Percentiles rank a stretch among this genome's conserved stretches.
phyloP scores from a whole-genome alignment of 2,888 invertebrate genomes.

The Conus canariensis region DNA sequence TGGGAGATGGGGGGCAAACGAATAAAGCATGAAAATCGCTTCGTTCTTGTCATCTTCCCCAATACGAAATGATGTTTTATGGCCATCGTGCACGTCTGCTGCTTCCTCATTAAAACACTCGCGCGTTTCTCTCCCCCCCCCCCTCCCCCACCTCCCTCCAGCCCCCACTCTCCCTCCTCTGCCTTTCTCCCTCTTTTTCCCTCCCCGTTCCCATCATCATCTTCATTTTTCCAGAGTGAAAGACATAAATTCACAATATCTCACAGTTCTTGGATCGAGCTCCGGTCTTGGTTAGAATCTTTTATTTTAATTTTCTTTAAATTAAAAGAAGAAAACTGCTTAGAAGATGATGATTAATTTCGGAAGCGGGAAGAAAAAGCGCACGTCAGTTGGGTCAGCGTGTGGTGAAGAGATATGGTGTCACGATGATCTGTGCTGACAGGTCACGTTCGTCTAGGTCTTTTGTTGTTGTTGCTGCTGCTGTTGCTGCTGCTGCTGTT shows the following conservation, averaged over 20 bases:
- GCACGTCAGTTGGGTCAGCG: background rate
- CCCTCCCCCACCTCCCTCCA: too few species aligned
- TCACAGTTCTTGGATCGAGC: background rate
- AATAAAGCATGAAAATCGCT: background rate
- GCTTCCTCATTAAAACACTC: slow-evolving; percentile 22
- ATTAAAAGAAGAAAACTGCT: too few species aligned
- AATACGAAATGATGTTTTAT: slow-evolving; percentile 7
- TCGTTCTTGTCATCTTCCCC: background rate
- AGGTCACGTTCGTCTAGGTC: background rate
- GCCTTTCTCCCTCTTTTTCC: background rate
- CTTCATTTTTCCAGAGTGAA: background rate
- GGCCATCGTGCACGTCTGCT: background rate
- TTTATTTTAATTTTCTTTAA: too few species aligned
- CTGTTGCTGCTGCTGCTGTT: too few species aligned
- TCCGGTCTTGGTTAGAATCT: background rate
- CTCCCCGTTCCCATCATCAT: too few species aligned
- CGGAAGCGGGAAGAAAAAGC: background rate
- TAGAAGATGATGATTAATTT: background rate
- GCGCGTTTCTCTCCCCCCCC: background rate
- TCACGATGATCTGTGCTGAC: background rate
- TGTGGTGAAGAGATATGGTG: background rate
- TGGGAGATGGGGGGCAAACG: background rate
- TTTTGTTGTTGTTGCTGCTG: too few species aligned
- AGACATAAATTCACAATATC: background rate
- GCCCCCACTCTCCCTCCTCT: too few species aligned